Conservation (phyloP, 2,888 invertebrate genomes). For the Scaptomyza tumidula region DNA sequence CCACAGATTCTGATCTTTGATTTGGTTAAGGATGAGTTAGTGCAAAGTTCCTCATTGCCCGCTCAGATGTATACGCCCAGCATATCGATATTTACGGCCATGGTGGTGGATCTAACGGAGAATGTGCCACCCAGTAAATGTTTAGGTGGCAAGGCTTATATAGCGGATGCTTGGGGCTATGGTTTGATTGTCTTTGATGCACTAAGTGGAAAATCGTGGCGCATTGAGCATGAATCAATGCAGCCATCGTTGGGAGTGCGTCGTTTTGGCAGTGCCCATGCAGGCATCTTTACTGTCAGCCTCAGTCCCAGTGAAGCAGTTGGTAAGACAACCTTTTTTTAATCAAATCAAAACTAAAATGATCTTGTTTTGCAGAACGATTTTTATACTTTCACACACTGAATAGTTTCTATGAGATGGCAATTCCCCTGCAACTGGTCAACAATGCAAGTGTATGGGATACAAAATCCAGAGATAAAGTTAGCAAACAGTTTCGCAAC, state of each 20-base stretch:
- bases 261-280: slow-evolving; percentile 71
- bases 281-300: slow-evolving; percentile 82
- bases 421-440: slow-evolving; percentile 86
- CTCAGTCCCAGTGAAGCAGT: slow-evolving; percentile 67
- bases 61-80: slow-evolving; percentile 73
- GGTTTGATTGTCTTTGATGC: slow-evolving; percentile 87
- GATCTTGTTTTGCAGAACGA: slow-evolving; percentile 74
- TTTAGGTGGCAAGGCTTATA: slow-evolving; percentile 86
- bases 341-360: neutral
- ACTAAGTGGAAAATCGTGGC: slow-evolving; percentile 86
- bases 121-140: slow-evolving; percentile 82
- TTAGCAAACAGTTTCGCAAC: slow-evolving; percentile 85
- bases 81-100: slow-evolving; percentile 82
- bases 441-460: slow-evolving; percentile 86
- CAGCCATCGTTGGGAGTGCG: slow-evolving; percentile 84
- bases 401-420: slow-evolving; percentile 87
- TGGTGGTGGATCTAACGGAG: slow-evolving; percentile 86
- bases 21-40: slow-evolving; percentile 86
- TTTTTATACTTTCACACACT: slow-evolving; percentile 88
- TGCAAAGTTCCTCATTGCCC: slow-evolving; percentile 81
- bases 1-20: slow-evolving; percentile 91
- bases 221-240: slow-evolving; percentile 86
- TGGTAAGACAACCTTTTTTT: slow-evolving; percentile 23
- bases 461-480: slow-evolving; percentile 82
- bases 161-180: slow-evolving; percentile 87